These are phyloP conservation scores for Aphelocoma californica DNA, from an alignment of 2,797 vertebrate species.

Conservation along the genomic window DNA sequence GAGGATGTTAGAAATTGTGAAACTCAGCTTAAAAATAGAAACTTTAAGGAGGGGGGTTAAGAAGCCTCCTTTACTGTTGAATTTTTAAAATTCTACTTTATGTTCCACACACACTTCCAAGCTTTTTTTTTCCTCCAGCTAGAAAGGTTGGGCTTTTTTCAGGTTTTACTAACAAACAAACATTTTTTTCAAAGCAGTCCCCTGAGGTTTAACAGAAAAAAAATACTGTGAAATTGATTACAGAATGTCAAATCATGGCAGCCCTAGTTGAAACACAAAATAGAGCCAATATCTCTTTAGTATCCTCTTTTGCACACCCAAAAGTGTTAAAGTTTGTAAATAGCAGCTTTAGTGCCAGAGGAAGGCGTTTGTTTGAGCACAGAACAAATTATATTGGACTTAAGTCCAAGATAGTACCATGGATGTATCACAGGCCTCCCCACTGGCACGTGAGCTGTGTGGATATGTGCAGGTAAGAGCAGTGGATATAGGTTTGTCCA, in stretches of 20 bases:
- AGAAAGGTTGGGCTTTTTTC: neutral
- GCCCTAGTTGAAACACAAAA: neutral
- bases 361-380: neutral
- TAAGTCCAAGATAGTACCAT: neutral
- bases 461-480: neutral
- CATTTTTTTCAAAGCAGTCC: neutral
- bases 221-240: neutral
- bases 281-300: neutral
- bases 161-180: neutral
- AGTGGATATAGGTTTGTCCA: neutral
- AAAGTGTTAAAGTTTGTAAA: neutral
- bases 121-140: neutral
- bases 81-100: neutral
- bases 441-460: neutral
- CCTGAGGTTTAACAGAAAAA: neutral
- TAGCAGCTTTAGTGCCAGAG: neutral
- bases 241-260: neutral
- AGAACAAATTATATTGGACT: neutral
- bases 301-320: neutral
- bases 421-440: neutral
- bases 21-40: neutral
- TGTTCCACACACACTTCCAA: neutral
- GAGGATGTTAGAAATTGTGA: neutral
- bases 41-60: neutral
- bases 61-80: neutral